phyloP scores from a whole-genome alignment of 2,888 invertebrate species.

The Tenodera sinensis region DNA sequence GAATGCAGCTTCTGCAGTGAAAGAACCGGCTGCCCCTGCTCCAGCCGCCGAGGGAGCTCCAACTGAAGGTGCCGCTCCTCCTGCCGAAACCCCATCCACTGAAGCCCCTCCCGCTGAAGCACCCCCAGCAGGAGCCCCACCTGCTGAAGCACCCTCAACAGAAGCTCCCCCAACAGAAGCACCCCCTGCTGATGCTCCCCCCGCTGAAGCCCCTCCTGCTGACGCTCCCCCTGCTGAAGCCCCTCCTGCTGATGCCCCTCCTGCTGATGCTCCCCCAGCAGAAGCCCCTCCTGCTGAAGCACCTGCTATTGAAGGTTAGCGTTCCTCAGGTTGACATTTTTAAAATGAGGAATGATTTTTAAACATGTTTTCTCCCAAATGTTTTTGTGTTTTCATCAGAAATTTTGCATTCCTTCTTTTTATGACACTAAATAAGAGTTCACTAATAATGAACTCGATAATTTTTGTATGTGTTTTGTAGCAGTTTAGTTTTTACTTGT shows the following conservation, averaged over 20 bases:
- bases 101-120: conserved; percentile 25
- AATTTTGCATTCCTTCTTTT: neutral
- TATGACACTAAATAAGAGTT: neutral
- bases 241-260: conserved; percentile 22
- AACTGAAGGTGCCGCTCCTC: conserved; percentile 36
- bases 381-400: neutral
- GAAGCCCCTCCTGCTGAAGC: conserved; percentile 35
- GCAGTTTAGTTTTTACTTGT: neutral
- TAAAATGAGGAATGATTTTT: neutral
- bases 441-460: neutral
- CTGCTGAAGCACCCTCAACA: conserved; percentile 28
- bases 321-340: neutral
- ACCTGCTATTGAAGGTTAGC: conserved; percentile 28
- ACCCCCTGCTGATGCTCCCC: conserved; percentile 36
- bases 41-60: conserved; percentile 40
- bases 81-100: conserved; percentile 35
- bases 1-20: neutral
- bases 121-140: conserved; percentile 6
- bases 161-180: conserved; percentile 29
- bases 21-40: conserved; percentile 38
- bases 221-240: conserved; percentile 27
- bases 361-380: neutral
- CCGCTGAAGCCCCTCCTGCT: conserved; percentile 34
- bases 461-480: neutral
- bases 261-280: conserved; percentile 35